phyloP scores from a whole-genome alignment of 2,888 invertebrate species.

The Mactromeris polynyma region DNA sequence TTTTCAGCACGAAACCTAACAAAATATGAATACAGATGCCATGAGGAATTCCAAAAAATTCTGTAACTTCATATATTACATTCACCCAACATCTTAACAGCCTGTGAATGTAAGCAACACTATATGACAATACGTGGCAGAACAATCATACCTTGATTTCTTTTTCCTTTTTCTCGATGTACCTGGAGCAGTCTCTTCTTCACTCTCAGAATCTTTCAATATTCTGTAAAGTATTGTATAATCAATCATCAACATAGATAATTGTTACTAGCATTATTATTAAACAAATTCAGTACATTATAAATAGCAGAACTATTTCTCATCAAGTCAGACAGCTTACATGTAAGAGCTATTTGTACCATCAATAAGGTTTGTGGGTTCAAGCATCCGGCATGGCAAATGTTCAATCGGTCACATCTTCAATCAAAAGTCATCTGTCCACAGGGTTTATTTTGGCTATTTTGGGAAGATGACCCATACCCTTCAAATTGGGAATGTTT shows the following conservation, averaged over 20 bases:
- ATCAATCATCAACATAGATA: neutral
- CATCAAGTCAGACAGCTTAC: neutral
- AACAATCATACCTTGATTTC: constrained; percentile 76
- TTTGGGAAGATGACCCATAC: too few species aligned
- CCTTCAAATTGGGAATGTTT: too few species aligned
- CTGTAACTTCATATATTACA: too few species aligned
- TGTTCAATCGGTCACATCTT: too few species aligned
- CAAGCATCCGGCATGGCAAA: neutral
- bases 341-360: neutral
- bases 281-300: neutral
- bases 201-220: constrained; percentile 81
- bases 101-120: too few species aligned
- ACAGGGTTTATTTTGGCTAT: too few species aligned
- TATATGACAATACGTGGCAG: neutral
- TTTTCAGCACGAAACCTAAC: too few species aligned
- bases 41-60: too few species aligned
- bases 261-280: neutral
- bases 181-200: constrained; percentile 81
- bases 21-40: too few species aligned
- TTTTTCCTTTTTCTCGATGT: constrained; percentile 82
- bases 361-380: neutral
- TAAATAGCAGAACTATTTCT: neutral
- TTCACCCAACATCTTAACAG: too few species aligned
- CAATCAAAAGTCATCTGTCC: too few species aligned
- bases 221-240: constrained; percentile 70